These are phyloP conservation scores for Neodiprion pinetum DNA, from an alignment of 1,140 invertebrate genomes.

Conservation along the genomic window DNA sequence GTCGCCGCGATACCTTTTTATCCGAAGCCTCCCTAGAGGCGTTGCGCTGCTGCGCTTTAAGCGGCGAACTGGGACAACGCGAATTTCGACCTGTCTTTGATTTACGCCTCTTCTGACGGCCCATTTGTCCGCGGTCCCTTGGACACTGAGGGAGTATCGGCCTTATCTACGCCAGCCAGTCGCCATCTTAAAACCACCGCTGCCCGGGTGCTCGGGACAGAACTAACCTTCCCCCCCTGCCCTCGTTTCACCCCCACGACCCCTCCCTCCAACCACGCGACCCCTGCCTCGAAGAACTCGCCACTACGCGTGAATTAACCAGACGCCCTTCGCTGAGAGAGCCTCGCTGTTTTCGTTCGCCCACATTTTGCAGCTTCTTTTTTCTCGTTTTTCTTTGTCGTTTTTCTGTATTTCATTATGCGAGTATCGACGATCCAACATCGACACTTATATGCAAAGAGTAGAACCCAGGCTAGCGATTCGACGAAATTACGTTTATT, in stretches of 20 bases:
- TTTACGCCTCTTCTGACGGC: conserved; percentile 60
- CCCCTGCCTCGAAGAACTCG: conserved; percentile 10
- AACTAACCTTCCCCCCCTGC: conserved; percentile 13
- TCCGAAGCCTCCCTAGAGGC: neutral
- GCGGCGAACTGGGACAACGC: conserved; percentile 25
- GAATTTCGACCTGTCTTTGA: conserved; percentile 43
- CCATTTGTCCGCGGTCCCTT: conserved; percentile 56
- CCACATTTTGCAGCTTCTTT: no score
- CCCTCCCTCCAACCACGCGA: conserved; percentile 6
- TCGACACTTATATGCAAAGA: no score
- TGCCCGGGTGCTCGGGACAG: conserved; percentile 3
- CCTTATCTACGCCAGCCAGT: conserved; percentile 55
- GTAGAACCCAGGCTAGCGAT: no score
- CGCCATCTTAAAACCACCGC: conserved; percentile 50
- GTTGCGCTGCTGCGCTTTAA: neutral
- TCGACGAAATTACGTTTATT: no score
- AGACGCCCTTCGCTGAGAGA: neutral
- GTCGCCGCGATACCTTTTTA: neutral
- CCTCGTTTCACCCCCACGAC: conserved; percentile 12
- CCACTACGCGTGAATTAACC: conserved; percentile 12
- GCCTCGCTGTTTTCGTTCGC: no score
- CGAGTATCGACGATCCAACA: no score
- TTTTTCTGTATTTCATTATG: no score
- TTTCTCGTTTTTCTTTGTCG: no score
- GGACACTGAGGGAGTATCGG: conserved; percentile 42